Base-by-base conservation (phyloP, 2,888 invertebrate genomes). In the Drosophila mayaguana region DNA sequence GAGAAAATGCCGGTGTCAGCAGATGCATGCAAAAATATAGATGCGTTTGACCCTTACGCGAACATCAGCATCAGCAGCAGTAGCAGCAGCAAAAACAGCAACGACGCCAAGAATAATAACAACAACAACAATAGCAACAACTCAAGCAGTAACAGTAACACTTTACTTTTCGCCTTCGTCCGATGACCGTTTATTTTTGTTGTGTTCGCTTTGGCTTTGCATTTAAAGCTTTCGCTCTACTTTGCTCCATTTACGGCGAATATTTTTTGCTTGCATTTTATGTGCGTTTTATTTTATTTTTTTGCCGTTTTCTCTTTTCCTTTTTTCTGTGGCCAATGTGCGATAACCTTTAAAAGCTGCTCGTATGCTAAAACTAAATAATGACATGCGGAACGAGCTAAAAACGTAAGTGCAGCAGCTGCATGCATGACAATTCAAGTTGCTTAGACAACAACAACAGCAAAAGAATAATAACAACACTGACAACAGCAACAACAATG, bases 361-460 rank as follows among this genome's bases (percentile, higher is more conserved):
- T 85, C 78, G 88, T 80, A 82, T 83, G 89, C 74, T 88, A 67
- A 80, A 89, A 86, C 88, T 89, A 78, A 86, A 88, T 84, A 82
- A 82, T 76, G 81, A 72, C 72, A 71, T 68, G 69, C 72, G 62
- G 72, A 62, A 65, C 68, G 25, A 85, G 71, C 63, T 55, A 43
- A 53, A 56, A 57, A 25, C 40, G 63, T 32, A 55, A 68, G 56
- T 56, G 56, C 68, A 43, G 36, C 42, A 53, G 53, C 43, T 55
- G 55, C 51, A 54, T 25, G 22, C 43, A 72, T 70, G 72, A 72
- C 67, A 72, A 65, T 84, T 77, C 75, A 69, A 72, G 79, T 87
- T 81, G 84, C 76, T 87, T 81, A 75, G 81, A 70, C 77, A 71
- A 77, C 71, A 80, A 72, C 70, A 72, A 50, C 71, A 54, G 25